Conservation (phyloP, 1,140 invertebrate species). For the Magallana angulata region DNA sequence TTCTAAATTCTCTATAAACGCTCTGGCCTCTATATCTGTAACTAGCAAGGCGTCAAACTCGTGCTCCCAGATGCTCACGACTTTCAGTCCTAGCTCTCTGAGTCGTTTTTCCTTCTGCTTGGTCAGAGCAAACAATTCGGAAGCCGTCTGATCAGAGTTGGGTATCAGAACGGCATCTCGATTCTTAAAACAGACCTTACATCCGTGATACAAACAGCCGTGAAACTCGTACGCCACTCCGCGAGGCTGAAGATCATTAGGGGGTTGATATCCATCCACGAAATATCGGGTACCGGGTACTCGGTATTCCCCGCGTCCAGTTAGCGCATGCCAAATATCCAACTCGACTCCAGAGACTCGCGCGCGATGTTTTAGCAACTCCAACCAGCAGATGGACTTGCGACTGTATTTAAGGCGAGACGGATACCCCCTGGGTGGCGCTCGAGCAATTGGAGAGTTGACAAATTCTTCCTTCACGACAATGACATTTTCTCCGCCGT, state of each 20-base stretch:
- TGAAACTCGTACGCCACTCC: conserved; percentile 57
- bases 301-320: conserved; percentile 45
- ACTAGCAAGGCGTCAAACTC: conserved; percentile 18
- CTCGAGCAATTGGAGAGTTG: conserved; percentile 27
- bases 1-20: conserved; percentile 49
- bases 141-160: conserved; percentile 11
- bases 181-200: conserved; percentile 55
- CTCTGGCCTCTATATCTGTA: conserved; percentile 35
- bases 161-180: not conserved
- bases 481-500: not conserved
- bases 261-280: conserved; percentile 49
- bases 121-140: conserved; percentile 56
- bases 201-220: conserved; percentile 65
- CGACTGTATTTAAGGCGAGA: not conserved
- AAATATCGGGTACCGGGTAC: conserved; percentile 43
- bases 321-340: conserved; percentile 54
- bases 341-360: not conserved
- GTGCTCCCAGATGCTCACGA: conserved; percentile 47
- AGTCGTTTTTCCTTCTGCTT: conserved; percentile 30
- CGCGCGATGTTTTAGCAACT: not conserved
- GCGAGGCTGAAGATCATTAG: conserved; percentile 26
- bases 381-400: not conserved
- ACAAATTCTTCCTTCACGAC: conserved; percentile 1
- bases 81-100: conserved; percentile 37
- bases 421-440: conserved; percentile 49